phyloP scores from a whole-genome alignment of 2,797 vertebrate genomes.

The Acanthis flammea region DNA sequence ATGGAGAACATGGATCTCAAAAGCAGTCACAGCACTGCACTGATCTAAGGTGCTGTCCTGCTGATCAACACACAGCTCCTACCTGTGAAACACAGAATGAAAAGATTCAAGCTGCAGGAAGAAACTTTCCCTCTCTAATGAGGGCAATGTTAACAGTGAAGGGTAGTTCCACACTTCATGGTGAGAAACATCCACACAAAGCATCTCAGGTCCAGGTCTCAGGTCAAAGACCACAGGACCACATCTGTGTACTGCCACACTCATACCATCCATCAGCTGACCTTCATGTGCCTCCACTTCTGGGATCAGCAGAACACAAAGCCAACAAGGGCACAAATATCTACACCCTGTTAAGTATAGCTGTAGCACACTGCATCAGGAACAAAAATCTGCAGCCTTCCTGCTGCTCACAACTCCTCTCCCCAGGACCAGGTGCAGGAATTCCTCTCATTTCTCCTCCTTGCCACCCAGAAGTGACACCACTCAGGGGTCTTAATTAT shows the following conservation, averaged over 20 bases:
- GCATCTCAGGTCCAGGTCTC: neutral
- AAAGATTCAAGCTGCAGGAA: neutral
- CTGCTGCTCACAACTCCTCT: neutral
- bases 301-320: neutral
- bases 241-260: neutral
- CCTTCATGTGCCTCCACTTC: neutral
- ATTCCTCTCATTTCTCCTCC: neutral
- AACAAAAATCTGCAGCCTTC: neutral
- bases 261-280: neutral
- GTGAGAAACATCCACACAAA: neutral
- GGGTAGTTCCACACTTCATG: neutral
- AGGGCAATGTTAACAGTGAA: neutral
- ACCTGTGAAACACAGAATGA: neutral
- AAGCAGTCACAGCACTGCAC: neutral
- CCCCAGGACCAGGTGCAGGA: neutral
- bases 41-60: neutral
- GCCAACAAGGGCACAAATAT: neutral
- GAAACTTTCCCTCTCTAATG: neutral
- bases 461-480: neutral
- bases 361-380: neutral
- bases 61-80: neutral
- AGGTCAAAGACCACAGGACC: neutral
- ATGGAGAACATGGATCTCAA: neutral
- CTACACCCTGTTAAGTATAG: neutral
- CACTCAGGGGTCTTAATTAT: neutral